Evolutionary conservation across 1,140 invertebrate genomes (phyloP).

Genomic region (Drosophila kurseongensis): DNA sequence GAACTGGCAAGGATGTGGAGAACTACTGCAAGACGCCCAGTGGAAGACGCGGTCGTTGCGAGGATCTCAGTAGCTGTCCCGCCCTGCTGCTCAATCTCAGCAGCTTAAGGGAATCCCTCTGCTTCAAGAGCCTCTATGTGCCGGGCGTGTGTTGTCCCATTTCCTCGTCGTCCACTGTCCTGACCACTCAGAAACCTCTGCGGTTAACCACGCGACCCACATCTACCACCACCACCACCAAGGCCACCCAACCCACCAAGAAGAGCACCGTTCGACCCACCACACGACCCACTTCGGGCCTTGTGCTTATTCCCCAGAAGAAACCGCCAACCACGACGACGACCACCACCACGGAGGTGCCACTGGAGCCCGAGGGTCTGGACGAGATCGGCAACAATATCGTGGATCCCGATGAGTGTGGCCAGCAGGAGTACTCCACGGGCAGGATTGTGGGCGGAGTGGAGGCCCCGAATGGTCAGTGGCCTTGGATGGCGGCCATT

Average conservation of each 20-base stretch:
- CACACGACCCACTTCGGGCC: constrained; percentile 49
- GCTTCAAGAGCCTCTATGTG: constrained; percentile 95
- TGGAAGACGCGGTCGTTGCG: constrained; percentile 91
- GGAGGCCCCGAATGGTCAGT: constrained; percentile 91
- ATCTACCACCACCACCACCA: constrained; percentile 37
- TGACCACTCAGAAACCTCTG: constrained; percentile 83
- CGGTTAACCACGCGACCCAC: constrained; percentile 84
- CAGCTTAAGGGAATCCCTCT: constrained; percentile 93
- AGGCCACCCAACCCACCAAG: constrained; percentile 33
- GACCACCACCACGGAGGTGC: constrained; percentile 81
- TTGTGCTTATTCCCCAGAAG: constrained; percentile 81
- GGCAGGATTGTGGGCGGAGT: constrained; percentile 95
- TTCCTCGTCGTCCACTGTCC: constrained; percentile 60
- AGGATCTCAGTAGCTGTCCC: constrained; percentile 95
- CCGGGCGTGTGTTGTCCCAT: constrained; percentile 95
- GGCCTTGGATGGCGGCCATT: constrained; percentile 98
- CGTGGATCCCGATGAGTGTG: constrained; percentile 89
- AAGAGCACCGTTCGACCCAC: constrained; percentile 54
- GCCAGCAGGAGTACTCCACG: constrained; percentile 91
- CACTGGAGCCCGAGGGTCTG: constrained; percentile 63
- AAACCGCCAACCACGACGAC: constrained; percentile 82
- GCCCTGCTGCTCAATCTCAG: constrained; percentile 93
- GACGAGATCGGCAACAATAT: constrained; percentile 84
- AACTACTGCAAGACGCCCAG: constrained; percentile 91
- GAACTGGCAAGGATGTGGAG: constrained; percentile 79